Conservation (phyloP, 2,113 vertebrate species). For the Sterrhoptilus dennistouni region DNA sequence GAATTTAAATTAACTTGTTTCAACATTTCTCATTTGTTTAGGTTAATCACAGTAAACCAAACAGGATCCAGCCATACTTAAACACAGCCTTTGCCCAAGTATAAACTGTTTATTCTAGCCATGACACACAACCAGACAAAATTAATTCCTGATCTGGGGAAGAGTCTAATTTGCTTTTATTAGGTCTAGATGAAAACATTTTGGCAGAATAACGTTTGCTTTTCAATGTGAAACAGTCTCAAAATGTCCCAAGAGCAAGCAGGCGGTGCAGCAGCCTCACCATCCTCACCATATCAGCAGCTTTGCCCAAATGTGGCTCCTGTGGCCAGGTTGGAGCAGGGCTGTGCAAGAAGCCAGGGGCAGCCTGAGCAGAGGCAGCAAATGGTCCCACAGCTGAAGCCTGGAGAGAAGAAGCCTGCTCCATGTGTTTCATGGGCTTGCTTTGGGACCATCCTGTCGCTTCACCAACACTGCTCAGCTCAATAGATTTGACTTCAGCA, state of each 20-base stretch:
- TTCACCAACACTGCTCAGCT: not conserved
- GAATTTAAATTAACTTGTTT: constrained; percentile 58
- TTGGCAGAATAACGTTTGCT: not conserved
- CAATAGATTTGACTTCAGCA: not conserved
- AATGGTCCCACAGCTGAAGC: fast-evolving
- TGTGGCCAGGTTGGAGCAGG: not conserved
- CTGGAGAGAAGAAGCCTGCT: not conserved
- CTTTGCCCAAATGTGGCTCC: not conserved
- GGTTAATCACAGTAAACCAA: constrained; percentile 54
- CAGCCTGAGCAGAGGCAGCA: not conserved
- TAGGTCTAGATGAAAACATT: not conserved
- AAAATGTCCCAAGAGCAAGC: fast-evolving
- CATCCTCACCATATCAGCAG: not conserved
- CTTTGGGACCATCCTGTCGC: fast-evolving
- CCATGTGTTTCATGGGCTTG: fast-evolving
- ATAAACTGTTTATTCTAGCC: constrained; percentile 56
- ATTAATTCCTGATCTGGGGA: constrained; percentile 34
- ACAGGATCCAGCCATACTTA: constrained; percentile 47
- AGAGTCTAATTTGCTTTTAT: constrained; percentile 27
- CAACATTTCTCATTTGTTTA: constrained; percentile 52
- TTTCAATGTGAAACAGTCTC: not conserved
- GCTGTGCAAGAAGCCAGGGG: fast-evolving
- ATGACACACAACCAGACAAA: constrained; percentile 37
- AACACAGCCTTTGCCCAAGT: constrained; percentile 40
- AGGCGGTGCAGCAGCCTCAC: fast-evolving